phyloP scores from a whole-genome alignment of 2,113 vertebrate species.

The Anhinga rufa region DNA sequence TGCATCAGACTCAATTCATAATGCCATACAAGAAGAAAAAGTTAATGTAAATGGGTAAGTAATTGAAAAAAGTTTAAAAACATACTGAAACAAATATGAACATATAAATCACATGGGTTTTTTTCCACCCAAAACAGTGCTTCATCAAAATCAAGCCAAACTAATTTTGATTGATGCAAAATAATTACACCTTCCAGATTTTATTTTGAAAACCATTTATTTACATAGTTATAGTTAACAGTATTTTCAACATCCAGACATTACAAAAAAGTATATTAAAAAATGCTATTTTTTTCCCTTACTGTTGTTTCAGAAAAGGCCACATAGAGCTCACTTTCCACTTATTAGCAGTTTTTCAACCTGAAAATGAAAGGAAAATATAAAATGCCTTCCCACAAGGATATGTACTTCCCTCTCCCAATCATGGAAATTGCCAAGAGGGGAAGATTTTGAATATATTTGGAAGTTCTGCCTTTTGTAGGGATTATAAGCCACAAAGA shows the following conservation, averaged over 20 bases:
- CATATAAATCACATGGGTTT: accelerated
- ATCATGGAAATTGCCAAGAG: not conserved
- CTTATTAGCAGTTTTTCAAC: not conserved
- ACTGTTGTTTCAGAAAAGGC: not conserved
- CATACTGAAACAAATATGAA: not conserved
- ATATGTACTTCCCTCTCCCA: not conserved
- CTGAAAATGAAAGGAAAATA: not conserved
- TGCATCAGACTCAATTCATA: not conserved
- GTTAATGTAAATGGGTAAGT: not conserved
- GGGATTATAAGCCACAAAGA: not conserved
- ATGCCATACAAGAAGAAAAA: not conserved
- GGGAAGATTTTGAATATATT: not conserved
- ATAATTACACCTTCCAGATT: not conserved
- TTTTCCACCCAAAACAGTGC: not conserved
- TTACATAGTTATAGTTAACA: not conserved
- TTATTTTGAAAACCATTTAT: not conserved
- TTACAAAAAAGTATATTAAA: not conserved
- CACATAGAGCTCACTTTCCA: not conserved
- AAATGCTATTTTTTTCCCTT: not conserved
- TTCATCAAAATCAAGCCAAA: not conserved
- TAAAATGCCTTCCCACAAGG: not conserved
- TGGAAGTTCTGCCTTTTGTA: not conserved
- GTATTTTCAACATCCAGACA: not conserved
- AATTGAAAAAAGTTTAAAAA: not conserved
- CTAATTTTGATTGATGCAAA: not conserved